Evolutionary conservation across 2,113 vertebrate species (phyloP).

Genomic region (Thamnophis sirtalis): DNA sequence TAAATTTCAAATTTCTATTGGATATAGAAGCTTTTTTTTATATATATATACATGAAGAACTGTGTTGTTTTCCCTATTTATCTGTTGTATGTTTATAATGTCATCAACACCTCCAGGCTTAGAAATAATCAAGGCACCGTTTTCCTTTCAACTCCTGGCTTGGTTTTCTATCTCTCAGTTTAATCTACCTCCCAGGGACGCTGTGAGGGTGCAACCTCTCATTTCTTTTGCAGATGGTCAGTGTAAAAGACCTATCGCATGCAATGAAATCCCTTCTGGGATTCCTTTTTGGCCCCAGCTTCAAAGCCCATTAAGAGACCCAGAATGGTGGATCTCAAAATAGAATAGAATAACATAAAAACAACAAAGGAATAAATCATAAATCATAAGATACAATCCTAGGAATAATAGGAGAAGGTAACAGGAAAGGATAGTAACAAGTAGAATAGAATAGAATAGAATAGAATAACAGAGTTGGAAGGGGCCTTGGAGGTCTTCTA

Average conservation of each 20-base stretch:
- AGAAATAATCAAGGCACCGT: neutral
- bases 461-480: no score
- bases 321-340: neutral
- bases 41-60: neutral
- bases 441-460: no score
- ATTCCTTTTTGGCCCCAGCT: neutral
- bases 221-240: neutral
- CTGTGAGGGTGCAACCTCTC: neutral
- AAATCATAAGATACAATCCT: no score
- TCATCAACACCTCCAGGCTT: neutral
- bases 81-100: neutral
- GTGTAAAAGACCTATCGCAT: neutral
- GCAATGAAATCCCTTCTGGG: neutral
- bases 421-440: no score
- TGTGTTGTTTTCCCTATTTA: neutral
- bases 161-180: neutral
- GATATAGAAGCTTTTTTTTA: neutral
- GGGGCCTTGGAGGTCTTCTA: no score
- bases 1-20: no score
- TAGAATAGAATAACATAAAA: no score
- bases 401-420: no score
- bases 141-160: neutral
- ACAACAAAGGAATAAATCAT: no score
- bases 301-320: neutral
- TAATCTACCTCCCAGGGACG: neutral